Percentiles rank a stretch among this genome's conserved stretches.
phyloP scores from a whole-genome alignment of 1,140 invertebrate genomes.

The Drosophila pectinifera region DNA sequence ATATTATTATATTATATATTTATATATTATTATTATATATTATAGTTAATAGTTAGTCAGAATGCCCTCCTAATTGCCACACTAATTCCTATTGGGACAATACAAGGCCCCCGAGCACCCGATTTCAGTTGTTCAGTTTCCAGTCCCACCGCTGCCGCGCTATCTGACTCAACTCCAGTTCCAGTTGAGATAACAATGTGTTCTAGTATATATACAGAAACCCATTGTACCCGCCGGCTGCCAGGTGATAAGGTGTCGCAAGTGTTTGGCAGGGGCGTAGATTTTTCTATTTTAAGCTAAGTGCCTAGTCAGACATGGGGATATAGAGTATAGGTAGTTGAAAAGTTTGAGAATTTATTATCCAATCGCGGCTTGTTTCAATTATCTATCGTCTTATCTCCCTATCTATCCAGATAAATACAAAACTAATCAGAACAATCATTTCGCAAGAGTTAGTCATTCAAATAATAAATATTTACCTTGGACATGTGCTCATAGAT shows the following conservation, averaged over 20 bases:
- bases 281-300: not conserved
- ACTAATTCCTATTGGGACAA: constrained; percentile 26
- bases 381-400: not conserved
- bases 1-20: too few relatives aligned
- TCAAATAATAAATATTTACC: not conserved
- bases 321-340: not conserved
- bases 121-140: constrained; percentile 3
- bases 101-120: not conserved
- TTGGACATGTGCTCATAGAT: not conserved
- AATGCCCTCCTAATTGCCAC: not conserved
- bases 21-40: too few relatives aligned
- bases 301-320: not conserved
- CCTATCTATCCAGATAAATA: too few relatives aligned
- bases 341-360: not conserved
- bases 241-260: constrained; percentile 22
- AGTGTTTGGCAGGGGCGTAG: constrained; percentile 23
- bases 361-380: too few relatives aligned
- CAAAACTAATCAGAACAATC: not conserved
- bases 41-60: not conserved
- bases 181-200: constrained; percentile 62
- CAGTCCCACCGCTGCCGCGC: constrained; percentile 12
- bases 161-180: constrained; percentile 64
- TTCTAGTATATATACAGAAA: constrained; percentile 30
- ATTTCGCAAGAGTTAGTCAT: not conserved
- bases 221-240: constrained; percentile 15